Conservation (phyloP, 2,113 vertebrate genomes). For the Scolopax mira region DNA sequence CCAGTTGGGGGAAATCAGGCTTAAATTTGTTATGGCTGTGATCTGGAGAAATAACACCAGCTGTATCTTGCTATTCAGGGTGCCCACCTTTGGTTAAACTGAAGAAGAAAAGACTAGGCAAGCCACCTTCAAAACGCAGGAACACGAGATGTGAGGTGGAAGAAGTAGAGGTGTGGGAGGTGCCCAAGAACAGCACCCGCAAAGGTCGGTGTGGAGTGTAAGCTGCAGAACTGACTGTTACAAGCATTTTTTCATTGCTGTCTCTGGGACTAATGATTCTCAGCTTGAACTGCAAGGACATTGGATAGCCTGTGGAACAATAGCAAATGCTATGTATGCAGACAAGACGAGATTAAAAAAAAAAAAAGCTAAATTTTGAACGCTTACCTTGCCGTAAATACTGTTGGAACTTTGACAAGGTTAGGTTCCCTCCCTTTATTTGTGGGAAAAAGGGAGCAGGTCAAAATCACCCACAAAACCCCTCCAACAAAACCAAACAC, state of each 20-base stretch:
- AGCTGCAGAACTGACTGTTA: background rate
- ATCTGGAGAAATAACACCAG: background rate
- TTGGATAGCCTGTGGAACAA: background rate
- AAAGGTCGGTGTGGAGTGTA: constrained; percentile 37
- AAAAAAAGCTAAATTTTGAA: background rate
- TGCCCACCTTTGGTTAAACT: constrained; percentile 6
- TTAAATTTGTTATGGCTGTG: background rate
- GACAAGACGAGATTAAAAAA: background rate
- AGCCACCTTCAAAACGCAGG: constrained; percentile 57
- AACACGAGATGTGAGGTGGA: constrained; percentile 49
- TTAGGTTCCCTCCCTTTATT: background rate
- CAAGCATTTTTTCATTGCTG: background rate
- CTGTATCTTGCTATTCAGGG: background rate
- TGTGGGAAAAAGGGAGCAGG: too few species aligned
- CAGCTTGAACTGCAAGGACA: background rate
- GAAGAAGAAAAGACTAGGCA: constrained; percentile 59
- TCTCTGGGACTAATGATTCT: background rate
- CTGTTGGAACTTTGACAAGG: background rate
- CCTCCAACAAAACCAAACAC: background rate
- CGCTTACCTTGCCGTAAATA: background rate
- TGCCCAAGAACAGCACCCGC: background rate
- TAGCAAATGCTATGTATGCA: background rate
- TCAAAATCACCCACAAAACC: background rate
- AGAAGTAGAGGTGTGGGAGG: constrained; percentile 42
- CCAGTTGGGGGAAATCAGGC: background rate